Base-by-base conservation (phyloP, 2,113 vertebrate species). In the Pelvicachromis taeniatus region DNA sequence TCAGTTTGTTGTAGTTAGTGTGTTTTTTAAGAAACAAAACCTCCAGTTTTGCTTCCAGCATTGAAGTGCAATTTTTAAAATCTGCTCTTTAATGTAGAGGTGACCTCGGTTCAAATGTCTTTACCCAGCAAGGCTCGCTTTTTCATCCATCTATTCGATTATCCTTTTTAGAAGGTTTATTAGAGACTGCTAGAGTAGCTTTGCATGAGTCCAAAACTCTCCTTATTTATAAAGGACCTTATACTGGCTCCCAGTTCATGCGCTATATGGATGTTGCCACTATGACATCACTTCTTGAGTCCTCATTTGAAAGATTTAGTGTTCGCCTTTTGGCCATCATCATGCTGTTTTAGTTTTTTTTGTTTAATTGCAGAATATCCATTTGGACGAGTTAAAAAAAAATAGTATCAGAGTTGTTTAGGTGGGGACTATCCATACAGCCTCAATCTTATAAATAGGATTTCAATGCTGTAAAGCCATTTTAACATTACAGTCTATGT, bases 161-260 rank as follows among this genome's bases (percentile, higher is more conserved):
- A n/a, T 75, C 68, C 42, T 26, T 73, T 52, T 52, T n/a, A 75
- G 45, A 75, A 29, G 5, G 70, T 50, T 75, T 48, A 1, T 50
- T n/a, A n/a, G 26, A 26, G 42, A 50, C 42, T 50, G 12, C 12
- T 50, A 50, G 23, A 50, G 23, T 19, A 75, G 42, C 23, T 73
- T 73, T 73, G 17, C 6, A 50, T 0, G 0, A 50, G n/a, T 0
- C 70, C 23, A 52, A 52, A 52, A 75, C 11, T 9, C 26, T 75
- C 23, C 45, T 33, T 31, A 73, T 52, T 75, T 52, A 52, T 31
- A 33, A 10, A n/a, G 6, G 45, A 29, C 2, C 2, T 0, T 33
- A 19, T 33, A 19, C 26, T n/a, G 45, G 26, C 11, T 33, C 45
- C 29, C 70, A 75, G 42, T 31, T 50, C 23, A 33, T 52, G 26